Percentiles rank a stretch among this genome's conserved stretches.
These are phyloP conservation scores for Halichoeres trimaculatus DNA, from an alignment of 2,113 vertebrate genomes.

Conservation along the genomic window DNA sequence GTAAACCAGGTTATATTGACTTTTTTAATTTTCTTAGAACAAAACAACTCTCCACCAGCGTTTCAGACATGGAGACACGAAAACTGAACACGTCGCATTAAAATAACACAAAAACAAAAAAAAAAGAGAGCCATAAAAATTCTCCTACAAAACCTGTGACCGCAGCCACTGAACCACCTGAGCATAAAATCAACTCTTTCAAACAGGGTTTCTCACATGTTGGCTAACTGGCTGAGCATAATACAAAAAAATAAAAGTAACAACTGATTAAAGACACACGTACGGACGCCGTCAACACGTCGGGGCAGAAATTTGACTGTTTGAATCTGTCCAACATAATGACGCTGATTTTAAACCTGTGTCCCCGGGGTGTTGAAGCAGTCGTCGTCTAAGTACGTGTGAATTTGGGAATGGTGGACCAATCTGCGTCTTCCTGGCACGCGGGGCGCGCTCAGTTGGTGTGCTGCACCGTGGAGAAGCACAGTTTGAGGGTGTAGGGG, in stretches of 20 bases:
- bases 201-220: conserved; percentile 22
- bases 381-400: conserved; percentile 39
- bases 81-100: conserved; percentile 61
- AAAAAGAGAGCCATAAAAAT: conserved; percentile 52
- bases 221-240: conserved; percentile 40
- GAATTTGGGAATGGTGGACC: conserved; percentile 51
- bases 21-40: conserved; percentile 73
- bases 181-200: conserved; percentile 53
- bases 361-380: conserved; percentile 25
- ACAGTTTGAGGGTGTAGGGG: conserved; percentile 93
- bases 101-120: conserved; percentile 41
- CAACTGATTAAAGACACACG: conserved; percentile 57
- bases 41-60: conserved; percentile 60
- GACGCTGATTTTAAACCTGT: not conserved
- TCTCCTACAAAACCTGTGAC: conserved; percentile 63
- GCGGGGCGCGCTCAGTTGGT: conserved; percentile 82
- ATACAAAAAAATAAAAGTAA: conserved; percentile 72
- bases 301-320: conserved; percentile 49
- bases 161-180: conserved; percentile 30
- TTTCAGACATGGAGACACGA: conserved; percentile 39
- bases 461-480: conserved; percentile 94
- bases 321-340: conserved; percentile 4
- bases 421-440: conserved; percentile 2
- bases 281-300: conserved; percentile 52
- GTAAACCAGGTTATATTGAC: not conserved